phyloP scores from a whole-genome alignment of 2,888 invertebrate species.

The Hirtodrosophila trivittata region DNA sequence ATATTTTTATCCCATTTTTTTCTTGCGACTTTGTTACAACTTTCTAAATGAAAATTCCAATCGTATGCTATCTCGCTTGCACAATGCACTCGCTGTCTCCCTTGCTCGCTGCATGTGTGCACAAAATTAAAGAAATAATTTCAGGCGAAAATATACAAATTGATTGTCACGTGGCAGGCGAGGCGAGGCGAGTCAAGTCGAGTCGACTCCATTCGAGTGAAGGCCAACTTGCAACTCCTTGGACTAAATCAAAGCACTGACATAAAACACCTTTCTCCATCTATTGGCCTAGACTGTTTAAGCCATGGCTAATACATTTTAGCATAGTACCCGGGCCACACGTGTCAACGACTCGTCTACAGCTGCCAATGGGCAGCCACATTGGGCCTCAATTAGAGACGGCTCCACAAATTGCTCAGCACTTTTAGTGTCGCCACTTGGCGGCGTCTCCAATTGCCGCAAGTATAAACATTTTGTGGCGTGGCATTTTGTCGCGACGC shows the following conservation, averaged over 20 bases:
- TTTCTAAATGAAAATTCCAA: slow-evolving; percentile 77
- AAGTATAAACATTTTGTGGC: slow-evolving; percentile 40
- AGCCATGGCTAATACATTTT: slow-evolving; percentile 40
- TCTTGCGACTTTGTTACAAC: slow-evolving; percentile 51
- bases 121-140: slow-evolving; percentile 82
- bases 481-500: slow-evolving; percentile 80
- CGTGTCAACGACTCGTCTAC: slow-evolving; percentile 30
- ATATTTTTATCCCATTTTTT: slow-evolving; percentile 50
- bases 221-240: slow-evolving; percentile 8
- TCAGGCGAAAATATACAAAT: slow-evolving; percentile 78
- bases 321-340: slow-evolving; percentile 31
- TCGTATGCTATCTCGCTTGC: slow-evolving; percentile 37
- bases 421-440: slow-evolving; percentile 76
- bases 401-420: slow-evolving; percentile 73
- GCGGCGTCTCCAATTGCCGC: slow-evolving; percentile 31
- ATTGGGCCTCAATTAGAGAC: slow-evolving; percentile 70
- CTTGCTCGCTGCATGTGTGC: slow-evolving; percentile 53
- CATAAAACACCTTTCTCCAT: slow-evolving; percentile 65
- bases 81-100: slow-evolving; percentile 6
- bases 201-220: background rate
- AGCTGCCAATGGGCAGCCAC: slow-evolving; percentile 27
- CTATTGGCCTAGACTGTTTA: slow-evolving; percentile 30
- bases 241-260: slow-evolving; percentile 64
- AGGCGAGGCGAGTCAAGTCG: slow-evolving; percentile 26
- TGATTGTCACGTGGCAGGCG: slow-evolving; percentile 80